These are phyloP conservation scores for Cichladusa arquata DNA, from an alignment of 2,113 vertebrate genomes.

Conservation along the genomic window DNA sequence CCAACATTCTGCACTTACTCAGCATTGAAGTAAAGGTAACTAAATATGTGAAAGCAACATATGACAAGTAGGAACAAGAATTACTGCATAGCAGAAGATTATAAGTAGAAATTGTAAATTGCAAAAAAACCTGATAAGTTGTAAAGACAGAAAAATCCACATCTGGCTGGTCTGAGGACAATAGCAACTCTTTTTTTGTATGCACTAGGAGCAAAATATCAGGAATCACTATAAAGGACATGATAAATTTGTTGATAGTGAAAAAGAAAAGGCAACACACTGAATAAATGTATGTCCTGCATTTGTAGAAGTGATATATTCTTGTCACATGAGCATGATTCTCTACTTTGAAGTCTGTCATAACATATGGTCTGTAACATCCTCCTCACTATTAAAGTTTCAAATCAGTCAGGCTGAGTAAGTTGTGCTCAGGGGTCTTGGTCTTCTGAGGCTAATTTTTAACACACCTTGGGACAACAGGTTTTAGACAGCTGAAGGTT, in stretches of 20 bases:
- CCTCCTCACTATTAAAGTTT: constrained; percentile 9
- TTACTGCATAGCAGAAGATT: not conserved
- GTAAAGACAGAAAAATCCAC: not conserved
- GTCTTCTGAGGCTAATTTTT: constrained; percentile 24
- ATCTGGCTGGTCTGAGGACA: not conserved
- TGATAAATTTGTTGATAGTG: constrained; percentile 31
- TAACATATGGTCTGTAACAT: constrained; percentile 49
- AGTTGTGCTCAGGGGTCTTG: not conserved
- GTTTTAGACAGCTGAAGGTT: not conserved
- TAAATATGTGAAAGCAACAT: not conserved
- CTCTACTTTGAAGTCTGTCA: constrained; percentile 42
- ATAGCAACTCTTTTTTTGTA: not conserved
- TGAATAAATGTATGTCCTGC: not conserved
- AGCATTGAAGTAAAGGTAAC: not conserved
- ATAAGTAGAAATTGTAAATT: not conserved
- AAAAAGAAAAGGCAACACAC: not conserved
- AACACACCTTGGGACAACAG: not conserved
- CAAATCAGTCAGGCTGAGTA: not conserved
- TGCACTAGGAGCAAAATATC: not conserved
- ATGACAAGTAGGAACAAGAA: not conserved
- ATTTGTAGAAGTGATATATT: constrained; percentile 43
- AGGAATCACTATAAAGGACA: not conserved
- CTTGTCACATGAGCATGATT: constrained; percentile 6
- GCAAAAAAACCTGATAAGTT: not conserved
- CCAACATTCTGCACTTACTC: not conserved